A percentile compares a stretch with the other conserved stretches of the same genome.
Evolutionary conservation across 1,140 invertebrate genomes (phyloP).

Genomic region (Diachasmimorpha longicaudata): DNA sequence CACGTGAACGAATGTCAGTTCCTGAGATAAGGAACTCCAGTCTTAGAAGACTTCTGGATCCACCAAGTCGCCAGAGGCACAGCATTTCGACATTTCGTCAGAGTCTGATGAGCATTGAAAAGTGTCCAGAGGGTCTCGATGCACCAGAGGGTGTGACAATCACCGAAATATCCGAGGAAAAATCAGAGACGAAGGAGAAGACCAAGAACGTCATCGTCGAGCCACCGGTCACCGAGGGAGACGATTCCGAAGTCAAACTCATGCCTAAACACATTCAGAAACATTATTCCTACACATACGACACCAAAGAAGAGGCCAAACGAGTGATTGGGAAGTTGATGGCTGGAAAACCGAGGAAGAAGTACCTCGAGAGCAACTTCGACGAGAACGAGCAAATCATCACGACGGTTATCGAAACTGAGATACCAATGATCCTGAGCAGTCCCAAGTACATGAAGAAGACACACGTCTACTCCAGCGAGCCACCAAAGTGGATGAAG

Average conservation of each 20-base stretch:
- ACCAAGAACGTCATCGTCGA: not conserved
- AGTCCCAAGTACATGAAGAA: constrained; percentile 54
- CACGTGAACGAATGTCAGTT: constrained; percentile 53
- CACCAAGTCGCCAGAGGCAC: constrained; percentile 52
- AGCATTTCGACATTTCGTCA: constrained; percentile 46
- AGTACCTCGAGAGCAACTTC: constrained; percentile 56
- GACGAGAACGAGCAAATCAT: constrained; percentile 57
- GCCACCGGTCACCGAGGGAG: constrained; percentile 13
- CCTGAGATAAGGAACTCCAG: constrained; percentile 57
- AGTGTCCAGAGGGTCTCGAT: constrained; percentile 23
- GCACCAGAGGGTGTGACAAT: constrained; percentile 32
- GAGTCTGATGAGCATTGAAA: not conserved
- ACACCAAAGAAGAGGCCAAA: constrained; percentile 39
- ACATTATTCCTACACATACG: constrained; percentile 57
- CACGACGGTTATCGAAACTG: constrained; percentile 57
- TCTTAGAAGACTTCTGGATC: constrained; percentile 51
- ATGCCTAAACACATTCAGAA: constrained; percentile 53
- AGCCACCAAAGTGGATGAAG: constrained; percentile 54
- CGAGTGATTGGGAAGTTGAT: constrained; percentile 38
- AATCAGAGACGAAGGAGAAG: not conserved
- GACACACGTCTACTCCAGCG: constrained; percentile 45
- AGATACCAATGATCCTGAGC: constrained; percentile 46
- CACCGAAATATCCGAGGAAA: constrained; percentile 24
- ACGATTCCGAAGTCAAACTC: constrained; percentile 31
- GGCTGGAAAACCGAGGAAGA: constrained; percentile 47